Conservation (phyloP, 2,113 vertebrate species). For the Tetrao urogallus region DNA sequence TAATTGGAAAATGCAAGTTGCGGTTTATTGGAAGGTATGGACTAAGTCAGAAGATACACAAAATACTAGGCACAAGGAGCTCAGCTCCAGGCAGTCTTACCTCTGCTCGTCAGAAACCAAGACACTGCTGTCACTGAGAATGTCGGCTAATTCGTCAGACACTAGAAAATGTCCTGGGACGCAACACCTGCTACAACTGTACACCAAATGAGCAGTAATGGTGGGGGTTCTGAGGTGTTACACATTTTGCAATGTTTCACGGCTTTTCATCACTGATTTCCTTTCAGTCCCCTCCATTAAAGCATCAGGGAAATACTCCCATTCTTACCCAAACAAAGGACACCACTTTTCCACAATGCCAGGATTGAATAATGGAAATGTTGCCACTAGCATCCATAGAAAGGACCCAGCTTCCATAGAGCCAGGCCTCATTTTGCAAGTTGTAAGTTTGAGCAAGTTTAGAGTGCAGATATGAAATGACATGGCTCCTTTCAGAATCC, state of each 20-base stretch:
- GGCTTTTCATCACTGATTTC: too few species aligned
- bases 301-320: too few species aligned
- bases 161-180: background rate
- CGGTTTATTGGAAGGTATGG: background rate
- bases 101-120: background rate
- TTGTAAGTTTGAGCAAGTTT: background rate
- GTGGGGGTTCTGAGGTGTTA: background rate
- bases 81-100: background rate
- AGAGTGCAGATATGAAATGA: background rate
- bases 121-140: background rate
- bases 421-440: background rate
- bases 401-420: too few species aligned
- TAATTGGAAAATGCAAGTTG: background rate
- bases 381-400: too few species aligned
- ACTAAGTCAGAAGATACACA: background rate
- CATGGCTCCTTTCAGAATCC: background rate
- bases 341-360: accelerated
- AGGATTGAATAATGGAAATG: background rate
- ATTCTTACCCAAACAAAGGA: background rate
- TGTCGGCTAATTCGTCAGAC: too few species aligned
- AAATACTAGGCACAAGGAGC: background rate
- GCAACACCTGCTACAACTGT: background rate
- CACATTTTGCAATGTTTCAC: background rate
- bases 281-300: too few species aligned
- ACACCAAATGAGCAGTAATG: background rate